Base-by-base conservation (phyloP, 2,797 vertebrate genomes). In the Rhinella marina region DNA sequence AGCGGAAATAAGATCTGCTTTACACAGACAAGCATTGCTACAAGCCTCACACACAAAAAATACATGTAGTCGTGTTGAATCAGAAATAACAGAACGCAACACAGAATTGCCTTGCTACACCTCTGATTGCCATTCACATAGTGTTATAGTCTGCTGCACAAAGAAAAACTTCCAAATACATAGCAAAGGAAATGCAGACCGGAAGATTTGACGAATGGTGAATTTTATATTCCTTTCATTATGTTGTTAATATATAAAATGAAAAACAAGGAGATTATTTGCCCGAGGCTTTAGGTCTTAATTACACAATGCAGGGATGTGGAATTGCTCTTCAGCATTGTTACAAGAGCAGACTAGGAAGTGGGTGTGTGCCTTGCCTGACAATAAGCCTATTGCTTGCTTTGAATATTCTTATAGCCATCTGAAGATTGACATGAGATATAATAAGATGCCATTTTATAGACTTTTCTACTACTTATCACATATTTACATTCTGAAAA, bases 1-100 rank as follows among this genome's bases (percentile, higher is more conserved):
- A 79, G 72, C 59, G 62, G 62, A 88, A 88, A 88, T 88, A 41
- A 88, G 75, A 88, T 80, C 87, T 84, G 86, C 81, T 72, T 70
- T 79, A 72, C 73, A 70, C 52, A 61, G 86, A 79, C 75, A 84
- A 72, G 62, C 27, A 54, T 41, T 83, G 86, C 78, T 87, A 23
- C 79, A 64, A 75, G 86, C 79, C 56, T 75, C 54, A 27, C 80
- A 82, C 72, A 57, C 57, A 21, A 62, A 82, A 54, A 62, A 84
- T 78, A 84, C 41, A 41, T 50, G 25, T 78, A 83, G 61, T 68
- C 32, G 23, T 84, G 61, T 88, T 70, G 21, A 88, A 78, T 78
- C 50, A 84, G 81, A 78, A 72, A 84, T 61, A 79, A 79, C 61
- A 84, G 54, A 80, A 87, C 21, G 59, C 29, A 81, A 23, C 50